phyloP scores from a whole-genome alignment of 2,888 invertebrate species.

The Tiphia femorata region DNA sequence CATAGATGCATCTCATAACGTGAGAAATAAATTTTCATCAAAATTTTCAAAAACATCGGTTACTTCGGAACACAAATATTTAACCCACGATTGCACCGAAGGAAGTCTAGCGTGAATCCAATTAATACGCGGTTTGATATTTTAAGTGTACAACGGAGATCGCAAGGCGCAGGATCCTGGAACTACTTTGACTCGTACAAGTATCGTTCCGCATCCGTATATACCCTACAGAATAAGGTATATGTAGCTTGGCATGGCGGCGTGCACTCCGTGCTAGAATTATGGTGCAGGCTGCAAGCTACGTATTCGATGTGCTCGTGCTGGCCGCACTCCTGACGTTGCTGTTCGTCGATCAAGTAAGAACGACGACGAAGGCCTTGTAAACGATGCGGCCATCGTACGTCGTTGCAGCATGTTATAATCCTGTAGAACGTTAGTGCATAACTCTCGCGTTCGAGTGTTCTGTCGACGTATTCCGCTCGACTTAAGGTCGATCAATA shows the following conservation, averaged over 20 bases:
- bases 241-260: constrained; percentile 27
- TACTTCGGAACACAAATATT: too few relatives aligned
- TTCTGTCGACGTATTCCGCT: constrained; percentile 27
- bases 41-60: too few relatives aligned
- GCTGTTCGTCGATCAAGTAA: constrained; percentile 47
- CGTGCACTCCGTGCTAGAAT: constrained; percentile 32
- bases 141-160: too few relatives aligned
- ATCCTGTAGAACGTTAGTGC: constrained; percentile 35
- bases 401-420: constrained; percentile 36
- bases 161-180: too few relatives aligned
- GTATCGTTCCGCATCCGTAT: not conserved
- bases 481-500: constrained; percentile 42
- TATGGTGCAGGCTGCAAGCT: constrained; percentile 38
- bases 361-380: constrained; percentile 23
- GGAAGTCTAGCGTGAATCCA: too few relatives aligned
- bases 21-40: too few relatives aligned
- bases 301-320: constrained; percentile 28
- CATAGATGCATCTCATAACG: too few relatives aligned
- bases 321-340: constrained; percentile 35
- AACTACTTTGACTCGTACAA: too few relatives aligned
- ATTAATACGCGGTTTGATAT: too few relatives aligned
- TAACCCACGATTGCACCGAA: too few relatives aligned
- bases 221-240: not conserved
- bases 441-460: constrained; percentile 34
- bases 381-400: constrained; percentile 30